Conservation (phyloP, 2,888 invertebrate species). For the Catocala sponsa region DNA sequence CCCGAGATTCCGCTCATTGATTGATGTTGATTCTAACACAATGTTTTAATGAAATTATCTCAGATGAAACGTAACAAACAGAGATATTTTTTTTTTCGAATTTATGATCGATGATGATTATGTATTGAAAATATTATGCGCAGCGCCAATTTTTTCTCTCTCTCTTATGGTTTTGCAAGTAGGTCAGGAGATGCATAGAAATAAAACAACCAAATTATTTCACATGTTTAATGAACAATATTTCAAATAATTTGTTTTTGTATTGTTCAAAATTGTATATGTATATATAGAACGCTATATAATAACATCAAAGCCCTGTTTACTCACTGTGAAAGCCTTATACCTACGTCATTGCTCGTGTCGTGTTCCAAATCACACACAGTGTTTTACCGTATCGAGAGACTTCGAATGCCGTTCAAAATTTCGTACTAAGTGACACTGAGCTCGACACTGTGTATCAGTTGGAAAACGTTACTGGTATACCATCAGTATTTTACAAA, state of each 20-base stretch:
- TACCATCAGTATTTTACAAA: conserved; percentile 53
- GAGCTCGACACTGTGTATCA: conserved; percentile 41
- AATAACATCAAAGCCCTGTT: conserved; percentile 86
- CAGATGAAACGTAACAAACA: too few species aligned
- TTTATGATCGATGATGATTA: too few species aligned
- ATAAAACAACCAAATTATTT: conserved; percentile 68
- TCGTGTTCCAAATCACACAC: conserved; percentile 55
- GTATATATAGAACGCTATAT: conserved; percentile 83
- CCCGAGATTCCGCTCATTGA: too few species aligned
- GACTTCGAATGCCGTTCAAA: conserved; percentile 16
- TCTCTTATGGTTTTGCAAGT: too few species aligned
- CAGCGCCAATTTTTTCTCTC: too few species aligned
- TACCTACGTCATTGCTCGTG: conserved; percentile 64
- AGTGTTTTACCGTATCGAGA: conserved; percentile 32
- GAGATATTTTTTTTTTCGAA: too few species aligned
- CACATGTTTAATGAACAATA: conserved; percentile 86
- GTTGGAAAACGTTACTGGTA: conserved; percentile 47
- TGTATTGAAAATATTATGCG: too few species aligned
- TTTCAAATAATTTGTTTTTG: conserved; percentile 80
- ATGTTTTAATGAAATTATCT: too few species aligned
- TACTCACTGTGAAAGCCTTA: conserved; percentile 84
- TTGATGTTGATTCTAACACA: too few species aligned
- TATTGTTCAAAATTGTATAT: conserved; percentile 86
- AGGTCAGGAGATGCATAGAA: conserved; percentile 18
- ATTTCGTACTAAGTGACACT: conserved; percentile 21